Evolutionary conservation across 2,888 invertebrate species (phyloP), one percentile per base, ranked within the genome.

Genomic region (Tenthredo notha): DNA sequence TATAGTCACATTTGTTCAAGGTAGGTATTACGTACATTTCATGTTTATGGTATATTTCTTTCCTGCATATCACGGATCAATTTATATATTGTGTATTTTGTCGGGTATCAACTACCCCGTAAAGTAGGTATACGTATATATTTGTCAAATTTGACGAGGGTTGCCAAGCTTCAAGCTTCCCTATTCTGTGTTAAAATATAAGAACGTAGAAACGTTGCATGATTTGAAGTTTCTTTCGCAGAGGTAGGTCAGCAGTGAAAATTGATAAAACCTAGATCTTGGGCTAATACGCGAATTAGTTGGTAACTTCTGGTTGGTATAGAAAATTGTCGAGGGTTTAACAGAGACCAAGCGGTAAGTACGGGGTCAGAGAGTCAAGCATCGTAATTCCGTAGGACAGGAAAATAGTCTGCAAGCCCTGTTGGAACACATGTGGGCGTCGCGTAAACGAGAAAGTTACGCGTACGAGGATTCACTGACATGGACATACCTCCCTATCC

Each of bases 361-460:
- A 67, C 67, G 33, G 67, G 15, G 67, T 67, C 33, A 33, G 33
- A 67, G 67, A 67, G 33, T 67, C 67, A 33, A 67, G 67, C 67
- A 18, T 33, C 29, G 67, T 33, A 67, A 29, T 67, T 33, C 33
- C 33, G 67, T 33, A 33, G 67, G 67, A 67, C 33, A 67, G 67
- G 25, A 67, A 67, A 67, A 67, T 67, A 67, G 67, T 18, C 67
- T 18, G 67, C 67, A 67, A 33, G 33, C 67, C 12, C 67, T 67
- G 67, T 33, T 33, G 67, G 67, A 67, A 67, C 67, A 67, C 33
- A 67, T 67, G 67, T 67, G 67, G 67, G 33, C 67, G 67, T 67
- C 33, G 15, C 67, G 67, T 67, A 33, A 67, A 33, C 67, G 67
- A 67, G 67, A 67, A 67, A 67, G 67, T 67, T 67, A 29, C 29